Conservation (phyloP, 2,888 invertebrate genomes). For the Scaptomyza reducta region DNA sequence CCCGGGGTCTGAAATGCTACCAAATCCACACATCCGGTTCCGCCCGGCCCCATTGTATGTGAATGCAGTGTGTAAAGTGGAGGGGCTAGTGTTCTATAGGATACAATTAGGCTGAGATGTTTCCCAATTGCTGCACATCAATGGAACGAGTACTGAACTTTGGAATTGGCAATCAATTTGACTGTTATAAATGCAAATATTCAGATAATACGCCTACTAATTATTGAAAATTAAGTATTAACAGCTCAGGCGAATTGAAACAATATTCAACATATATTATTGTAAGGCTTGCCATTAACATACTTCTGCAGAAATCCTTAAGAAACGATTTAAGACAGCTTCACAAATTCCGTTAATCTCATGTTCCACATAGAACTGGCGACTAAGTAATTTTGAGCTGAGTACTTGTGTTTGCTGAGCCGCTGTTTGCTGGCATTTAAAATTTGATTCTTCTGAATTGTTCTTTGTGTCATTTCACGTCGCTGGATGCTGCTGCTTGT, state of each 20-base stretch:
- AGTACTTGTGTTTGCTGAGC: conserved; percentile 7
- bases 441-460: conserved; percentile 10
- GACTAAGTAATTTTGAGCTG: conserved; percentile 1
- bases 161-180: conserved; percentile 1
- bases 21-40: conserved; percentile 72
- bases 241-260: not conserved
- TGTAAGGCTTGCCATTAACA: not conserved
- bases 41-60: conserved; percentile 42
- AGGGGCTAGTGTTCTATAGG: conserved; percentile 9
- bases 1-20: conserved; percentile 28
- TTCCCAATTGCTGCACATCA: conserved; percentile 61
- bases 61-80: not conserved
- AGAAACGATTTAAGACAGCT: not conserved
- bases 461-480: conserved; percentile 28
- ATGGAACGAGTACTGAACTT: conserved; percentile 29
- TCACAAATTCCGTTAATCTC: not conserved
- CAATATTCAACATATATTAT: not conserved
- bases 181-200: not conserved
- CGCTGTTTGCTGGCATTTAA: not conserved
- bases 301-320: not conserved
- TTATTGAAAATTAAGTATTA: not conserved
- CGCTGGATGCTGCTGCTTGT: conserved; percentile 1
- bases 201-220: not conserved
- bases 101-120: conserved; percentile 46
- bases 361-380: not conserved